These are phyloP conservation scores for Arbacia lixula DNA, from an alignment of 53 echinoderm and acorn worm genomes.

Conservation along the genomic window DNA sequence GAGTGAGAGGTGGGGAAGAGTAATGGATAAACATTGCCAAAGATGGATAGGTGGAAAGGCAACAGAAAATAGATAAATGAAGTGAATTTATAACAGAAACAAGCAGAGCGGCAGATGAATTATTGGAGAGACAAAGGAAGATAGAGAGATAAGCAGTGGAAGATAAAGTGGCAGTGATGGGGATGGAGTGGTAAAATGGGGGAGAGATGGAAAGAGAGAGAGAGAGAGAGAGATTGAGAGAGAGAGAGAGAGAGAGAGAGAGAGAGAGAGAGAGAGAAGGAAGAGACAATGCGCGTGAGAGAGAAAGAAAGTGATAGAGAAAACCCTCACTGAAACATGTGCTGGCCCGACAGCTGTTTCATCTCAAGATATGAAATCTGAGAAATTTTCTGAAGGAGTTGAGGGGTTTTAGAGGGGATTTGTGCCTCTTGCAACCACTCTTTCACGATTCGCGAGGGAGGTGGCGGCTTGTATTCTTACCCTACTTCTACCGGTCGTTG, in stretches of 20 bases:
- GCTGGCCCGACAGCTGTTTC: constrained; percentile 30
- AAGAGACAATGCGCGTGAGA: not conserved
- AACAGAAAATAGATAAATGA: not conserved
- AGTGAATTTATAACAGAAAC: no score
- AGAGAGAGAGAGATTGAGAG: not conserved
- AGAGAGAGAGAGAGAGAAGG: not conserved
- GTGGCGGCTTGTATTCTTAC: constrained; percentile 28
- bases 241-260: not conserved
- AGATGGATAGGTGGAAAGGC: not conserved
- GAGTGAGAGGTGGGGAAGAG: constrained; percentile 4
- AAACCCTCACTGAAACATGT: constrained; percentile 2
- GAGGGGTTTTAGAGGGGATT: constrained; percentile 12
- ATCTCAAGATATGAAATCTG: constrained; percentile 51
- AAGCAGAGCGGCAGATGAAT: no score
- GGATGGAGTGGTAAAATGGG: not conserved
- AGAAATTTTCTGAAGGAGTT: not conserved
- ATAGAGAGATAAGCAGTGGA: not conserved
- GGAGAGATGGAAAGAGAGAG: not conserved
- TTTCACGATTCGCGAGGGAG: constrained; percentile 43
- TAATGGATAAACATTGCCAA: not conserved
- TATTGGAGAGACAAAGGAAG: not conserved
- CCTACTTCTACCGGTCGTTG: constrained; percentile 15
- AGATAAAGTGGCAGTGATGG: not conserved
- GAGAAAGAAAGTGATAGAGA: not conserved
- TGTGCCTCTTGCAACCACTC: constrained; percentile 10